Percentiles rank a stretch among this genome's conserved stretches.
Evolutionary conservation across 2,888 invertebrate genomes (phyloP).

Genomic region (Taphrorychus bicolor): DNA sequence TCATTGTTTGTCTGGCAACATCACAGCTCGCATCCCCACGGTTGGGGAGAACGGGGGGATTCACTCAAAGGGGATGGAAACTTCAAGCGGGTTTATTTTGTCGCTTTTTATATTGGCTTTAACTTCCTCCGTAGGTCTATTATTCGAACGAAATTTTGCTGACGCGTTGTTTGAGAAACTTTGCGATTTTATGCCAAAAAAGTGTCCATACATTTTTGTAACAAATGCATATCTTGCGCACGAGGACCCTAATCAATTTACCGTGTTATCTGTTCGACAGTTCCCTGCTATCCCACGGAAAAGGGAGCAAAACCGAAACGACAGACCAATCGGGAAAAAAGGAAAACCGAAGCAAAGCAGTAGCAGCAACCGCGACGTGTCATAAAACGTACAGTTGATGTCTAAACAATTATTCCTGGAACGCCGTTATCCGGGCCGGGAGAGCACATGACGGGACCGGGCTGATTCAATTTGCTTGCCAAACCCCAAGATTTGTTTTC

Average conservation of each 20-base stretch:
- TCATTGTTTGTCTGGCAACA: constrained; percentile 39
- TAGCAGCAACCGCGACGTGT: constrained; percentile 31
- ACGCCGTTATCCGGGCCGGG: constrained; percentile 33
- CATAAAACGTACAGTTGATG: constrained; percentile 42
- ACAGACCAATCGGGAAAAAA: constrained; percentile 38
- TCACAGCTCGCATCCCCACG: constrained; percentile 32
- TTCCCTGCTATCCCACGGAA: constrained; percentile 21
- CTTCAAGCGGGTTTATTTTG: not conserved
- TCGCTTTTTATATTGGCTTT: not conserved
- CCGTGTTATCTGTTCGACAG: constrained; percentile 34
- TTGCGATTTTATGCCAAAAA: too few relatives aligned
- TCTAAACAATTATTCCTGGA: constrained; percentile 46
- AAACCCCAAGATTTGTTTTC: constrained; percentile 59
- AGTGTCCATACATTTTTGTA: not conserved
- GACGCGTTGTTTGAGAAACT: not conserved
- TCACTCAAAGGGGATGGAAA: not conserved
- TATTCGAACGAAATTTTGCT: not conserved
- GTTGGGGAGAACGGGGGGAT: constrained; percentile 9
- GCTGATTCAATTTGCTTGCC: constrained; percentile 58
- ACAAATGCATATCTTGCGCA: too few relatives aligned
- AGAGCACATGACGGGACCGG: constrained; percentile 55
- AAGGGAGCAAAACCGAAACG: constrained; percentile 34
- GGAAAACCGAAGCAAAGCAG: constrained; percentile 30
- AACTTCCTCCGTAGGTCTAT: not conserved
- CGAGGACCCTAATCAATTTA: constrained; percentile 33